phyloP scores from a whole-genome alignment of 2,888 invertebrate species.

The Pilophorus perplexus region DNA sequence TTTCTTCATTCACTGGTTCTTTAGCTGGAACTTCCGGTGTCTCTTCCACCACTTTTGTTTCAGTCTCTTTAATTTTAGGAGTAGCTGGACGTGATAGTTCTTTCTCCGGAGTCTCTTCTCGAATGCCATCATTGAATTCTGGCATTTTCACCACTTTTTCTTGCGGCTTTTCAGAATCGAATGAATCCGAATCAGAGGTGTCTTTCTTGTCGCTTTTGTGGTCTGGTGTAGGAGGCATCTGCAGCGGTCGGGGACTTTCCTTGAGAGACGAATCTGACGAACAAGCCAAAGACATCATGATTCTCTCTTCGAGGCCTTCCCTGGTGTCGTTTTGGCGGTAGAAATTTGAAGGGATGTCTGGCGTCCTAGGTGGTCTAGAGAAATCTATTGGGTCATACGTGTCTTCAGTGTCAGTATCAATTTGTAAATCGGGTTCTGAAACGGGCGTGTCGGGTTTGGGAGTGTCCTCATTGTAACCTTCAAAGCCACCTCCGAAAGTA shows the following conservation, averaged over 20 bases:
- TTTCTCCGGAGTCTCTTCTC: not conserved
- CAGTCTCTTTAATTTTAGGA: not conserved
- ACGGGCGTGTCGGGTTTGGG: conserved; percentile 81
- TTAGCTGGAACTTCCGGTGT: not conserved
- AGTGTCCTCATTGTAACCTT: conserved; percentile 54
- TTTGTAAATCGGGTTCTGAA: conserved; percentile 78
- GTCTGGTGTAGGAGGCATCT: conserved; percentile 39
- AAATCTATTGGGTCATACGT: conserved; percentile 57
- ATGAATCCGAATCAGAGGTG: conserved; percentile 35
- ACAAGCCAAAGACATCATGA: conserved; percentile 47
- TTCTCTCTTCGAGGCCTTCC: conserved; percentile 48
- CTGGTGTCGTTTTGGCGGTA: conserved; percentile 52
- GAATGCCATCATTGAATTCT: too few relatives aligned
- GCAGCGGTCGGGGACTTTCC: conserved; percentile 36
- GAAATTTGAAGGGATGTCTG: conserved; percentile 58
- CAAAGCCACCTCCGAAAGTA: conserved; percentile 71
- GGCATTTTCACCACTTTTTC: conserved; percentile 29
- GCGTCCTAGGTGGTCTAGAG: conserved; percentile 58
- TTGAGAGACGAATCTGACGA: conserved; percentile 43
- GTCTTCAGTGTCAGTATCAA: conserved; percentile 83
- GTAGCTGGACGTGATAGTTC: not conserved
- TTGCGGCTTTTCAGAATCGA: conserved; percentile 18
- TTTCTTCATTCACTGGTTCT: not conserved
- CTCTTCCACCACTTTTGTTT: conserved; percentile 12
- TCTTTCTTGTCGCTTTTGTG: conserved; percentile 36